Evolutionary conservation across 2,797 vertebrate species (phyloP).

Genomic region (Eidolon dupreanum): DNA sequence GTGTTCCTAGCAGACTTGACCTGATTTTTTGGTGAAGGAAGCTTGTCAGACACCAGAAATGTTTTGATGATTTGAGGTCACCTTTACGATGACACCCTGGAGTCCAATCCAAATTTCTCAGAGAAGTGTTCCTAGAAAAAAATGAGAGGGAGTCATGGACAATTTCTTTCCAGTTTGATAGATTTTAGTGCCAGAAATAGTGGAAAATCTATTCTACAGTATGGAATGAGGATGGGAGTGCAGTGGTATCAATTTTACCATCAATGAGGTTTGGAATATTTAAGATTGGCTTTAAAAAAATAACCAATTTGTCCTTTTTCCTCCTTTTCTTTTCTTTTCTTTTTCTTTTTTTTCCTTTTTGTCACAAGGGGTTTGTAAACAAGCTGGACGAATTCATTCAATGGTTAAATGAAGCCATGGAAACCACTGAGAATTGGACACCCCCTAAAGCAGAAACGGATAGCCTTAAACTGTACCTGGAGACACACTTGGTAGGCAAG

Average conservation of each 20-base stretch:
- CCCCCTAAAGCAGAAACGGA: slow-evolving; percentile 93
- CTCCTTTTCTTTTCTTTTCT: slow-evolving; percentile 41
- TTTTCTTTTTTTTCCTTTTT: slow-evolving; percentile 47
- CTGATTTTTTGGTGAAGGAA: not conserved
- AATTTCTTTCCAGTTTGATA: not conserved
- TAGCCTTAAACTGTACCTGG: slow-evolving; percentile 95
- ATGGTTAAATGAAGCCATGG: slow-evolving; percentile 96
- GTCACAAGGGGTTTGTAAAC: slow-evolving; percentile 92
- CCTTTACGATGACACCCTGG: not conserved
- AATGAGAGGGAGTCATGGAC: not conserved
- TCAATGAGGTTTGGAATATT: not conserved
- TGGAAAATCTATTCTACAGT: not conserved
- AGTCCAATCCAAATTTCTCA: not conserved
- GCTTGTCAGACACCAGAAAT: not conserved
- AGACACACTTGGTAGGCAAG: slow-evolving; percentile 96
- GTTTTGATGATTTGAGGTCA: slow-evolving; percentile 26
- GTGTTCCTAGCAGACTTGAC: not conserved
- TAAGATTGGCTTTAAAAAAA: slow-evolving; percentile 62
- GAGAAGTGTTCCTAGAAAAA: not conserved
- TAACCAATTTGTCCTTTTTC: slow-evolving; percentile 65
- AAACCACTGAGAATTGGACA: slow-evolving; percentile 97
- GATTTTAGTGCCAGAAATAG: not conserved
- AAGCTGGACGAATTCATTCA: slow-evolving; percentile 97
- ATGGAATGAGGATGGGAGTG: not conserved
- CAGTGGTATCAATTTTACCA: not conserved